phyloP scores from a whole-genome alignment of 2,113 vertebrate species.

The Ageneiosus marmoratus region DNA sequence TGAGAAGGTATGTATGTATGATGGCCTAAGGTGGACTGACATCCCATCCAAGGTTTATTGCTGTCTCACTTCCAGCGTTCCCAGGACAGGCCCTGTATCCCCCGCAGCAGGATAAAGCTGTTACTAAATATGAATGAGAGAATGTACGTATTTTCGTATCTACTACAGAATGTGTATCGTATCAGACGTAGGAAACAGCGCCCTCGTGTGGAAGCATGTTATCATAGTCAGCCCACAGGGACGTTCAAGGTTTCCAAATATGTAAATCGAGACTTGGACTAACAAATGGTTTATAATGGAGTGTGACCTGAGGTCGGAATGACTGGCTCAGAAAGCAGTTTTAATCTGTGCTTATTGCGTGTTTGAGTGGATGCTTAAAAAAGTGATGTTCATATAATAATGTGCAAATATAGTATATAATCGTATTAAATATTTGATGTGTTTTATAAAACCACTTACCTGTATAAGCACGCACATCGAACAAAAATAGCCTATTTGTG shows the following conservation, averaged over 20 bases:
- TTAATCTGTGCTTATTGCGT: not conserved
- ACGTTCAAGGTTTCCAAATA: not conserved
- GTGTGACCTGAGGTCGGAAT: not conserved
- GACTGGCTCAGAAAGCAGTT: not conserved
- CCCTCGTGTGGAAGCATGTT: slow-evolving; percentile 70
- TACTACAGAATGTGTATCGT: not conserved
- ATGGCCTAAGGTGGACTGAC: not conserved
- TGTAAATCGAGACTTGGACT: slow-evolving; percentile 2
- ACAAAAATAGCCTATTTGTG: not conserved
- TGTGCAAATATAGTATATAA: not conserved
- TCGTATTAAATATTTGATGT: not conserved
- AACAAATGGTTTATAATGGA: slow-evolving; percentile 21
- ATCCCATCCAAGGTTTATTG: not conserved
- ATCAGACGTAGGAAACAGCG: slow-evolving; percentile 62
- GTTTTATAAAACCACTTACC: not conserved
- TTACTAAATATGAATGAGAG: not conserved
- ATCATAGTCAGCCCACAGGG: not conserved
- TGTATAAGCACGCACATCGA: not conserved
- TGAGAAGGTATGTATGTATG: not conserved
- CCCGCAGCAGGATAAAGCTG: not conserved
- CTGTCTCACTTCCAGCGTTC: not conserved
- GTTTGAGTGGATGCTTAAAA: not conserved
- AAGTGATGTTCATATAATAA: not conserved
- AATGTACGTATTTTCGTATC: not conserved
- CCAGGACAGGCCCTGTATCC: not conserved